Percentiles rank a stretch among this genome's conserved stretches.
Conservation (phyloP, 2,888 invertebrate genomes). For the Venustoraphidia nigricollis region DNA sequence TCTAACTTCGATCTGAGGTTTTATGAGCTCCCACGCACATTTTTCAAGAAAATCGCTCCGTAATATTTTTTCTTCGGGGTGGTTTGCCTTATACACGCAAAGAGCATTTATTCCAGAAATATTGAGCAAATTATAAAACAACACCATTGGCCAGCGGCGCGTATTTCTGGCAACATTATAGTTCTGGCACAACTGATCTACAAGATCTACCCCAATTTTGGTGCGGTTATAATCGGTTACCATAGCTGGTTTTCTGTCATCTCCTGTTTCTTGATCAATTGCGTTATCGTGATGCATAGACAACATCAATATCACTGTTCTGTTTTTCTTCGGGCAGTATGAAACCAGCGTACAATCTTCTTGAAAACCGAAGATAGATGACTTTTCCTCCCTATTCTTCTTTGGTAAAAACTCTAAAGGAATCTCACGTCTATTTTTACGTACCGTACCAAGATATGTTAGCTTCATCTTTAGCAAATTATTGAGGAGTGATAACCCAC, state of each 20-base stretch:
- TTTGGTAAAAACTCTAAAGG: conserved; percentile 2
- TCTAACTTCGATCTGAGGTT: background rate
- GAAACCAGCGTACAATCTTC: conserved; percentile 8
- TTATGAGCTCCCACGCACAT: background rate
- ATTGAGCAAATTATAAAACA: conserved; percentile 7
- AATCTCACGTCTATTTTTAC: conserved; percentile 2
- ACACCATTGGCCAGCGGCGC: conserved; percentile 7
- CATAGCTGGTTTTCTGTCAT: conserved; percentile 8
- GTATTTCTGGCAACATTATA: conserved; percentile 8
- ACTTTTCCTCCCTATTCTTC: conserved; percentile 3
- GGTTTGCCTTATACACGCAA: background rate
- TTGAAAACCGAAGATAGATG: conserved; percentile 8
- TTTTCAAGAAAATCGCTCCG: background rate
- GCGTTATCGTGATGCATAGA: conserved; percentile 10
- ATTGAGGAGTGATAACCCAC: too few species aligned
- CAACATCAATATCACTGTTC: conserved; percentile 8
- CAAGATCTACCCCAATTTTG: conserved; percentile 6
- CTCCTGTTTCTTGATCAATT: conserved; percentile 10
- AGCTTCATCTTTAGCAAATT: background rate
- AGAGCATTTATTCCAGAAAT: conserved; percentile 4
- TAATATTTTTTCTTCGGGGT: background rate
- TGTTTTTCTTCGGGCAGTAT: conserved; percentile 9
- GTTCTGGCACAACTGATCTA: conserved; percentile 7
- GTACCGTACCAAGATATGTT: conserved; percentile 2
- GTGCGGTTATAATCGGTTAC: conserved; percentile 5